Percentiles rank a stretch among this genome's conserved stretches.
Evolutionary conservation across 1,140 invertebrate species (phyloP).

Genomic region (Periplaneta americana): DNA sequence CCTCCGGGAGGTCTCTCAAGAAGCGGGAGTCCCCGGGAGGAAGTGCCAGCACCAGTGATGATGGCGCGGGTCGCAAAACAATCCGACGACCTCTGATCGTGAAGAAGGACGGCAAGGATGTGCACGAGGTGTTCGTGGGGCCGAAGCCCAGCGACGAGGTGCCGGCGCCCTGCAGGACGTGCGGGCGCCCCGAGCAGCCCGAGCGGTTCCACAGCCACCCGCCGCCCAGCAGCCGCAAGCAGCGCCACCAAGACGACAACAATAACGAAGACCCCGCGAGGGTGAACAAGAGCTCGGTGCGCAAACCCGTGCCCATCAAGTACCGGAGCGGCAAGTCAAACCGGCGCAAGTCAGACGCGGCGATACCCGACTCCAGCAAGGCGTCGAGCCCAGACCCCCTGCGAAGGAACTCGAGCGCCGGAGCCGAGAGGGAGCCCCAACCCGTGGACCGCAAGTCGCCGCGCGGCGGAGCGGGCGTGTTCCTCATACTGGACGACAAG

Average conservation of each 20-base stretch:
- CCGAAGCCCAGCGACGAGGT: conserved; percentile 18
- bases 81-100: background rate
- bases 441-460: background rate
- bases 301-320: conserved; percentile 46
- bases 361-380: background rate
- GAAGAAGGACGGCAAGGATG: background rate
- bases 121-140: background rate
- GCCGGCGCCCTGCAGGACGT: conserved; percentile 49
- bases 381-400: background rate
- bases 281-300: conserved; percentile 35
- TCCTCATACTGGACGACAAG: background rate
- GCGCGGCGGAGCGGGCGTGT: background rate
- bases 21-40: background rate
- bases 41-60: background rate
- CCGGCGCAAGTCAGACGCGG: background rate
- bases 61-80: background rate
- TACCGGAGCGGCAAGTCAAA: conserved; percentile 37
- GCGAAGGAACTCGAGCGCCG: background rate
- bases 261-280: background rate
- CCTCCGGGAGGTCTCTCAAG: background rate
- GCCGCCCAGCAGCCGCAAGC: conserved; percentile 2
- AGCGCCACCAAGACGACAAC: conserved; percentile 10
- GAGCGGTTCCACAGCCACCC: conserved; percentile 55
- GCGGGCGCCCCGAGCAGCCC: conserved; percentile 47
- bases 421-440: conserved; percentile 1